Evolutionary conservation across 2,797 vertebrate species (phyloP), one percentile per base, ranked within the genome.

Genomic region (Chelmon rostratus): DNA sequence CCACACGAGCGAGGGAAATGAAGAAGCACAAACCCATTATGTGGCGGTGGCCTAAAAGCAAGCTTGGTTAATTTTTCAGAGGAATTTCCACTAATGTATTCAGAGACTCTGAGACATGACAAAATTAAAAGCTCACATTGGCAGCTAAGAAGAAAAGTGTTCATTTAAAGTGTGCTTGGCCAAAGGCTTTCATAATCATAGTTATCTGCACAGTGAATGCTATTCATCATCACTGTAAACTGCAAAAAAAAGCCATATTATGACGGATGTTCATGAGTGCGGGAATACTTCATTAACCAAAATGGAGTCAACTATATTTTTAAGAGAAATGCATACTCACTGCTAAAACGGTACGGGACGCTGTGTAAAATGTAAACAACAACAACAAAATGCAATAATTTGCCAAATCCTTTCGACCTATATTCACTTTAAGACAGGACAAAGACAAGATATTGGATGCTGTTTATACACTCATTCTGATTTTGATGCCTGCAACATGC

Each of bases 31-130:
- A 81, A 91, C 84, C 90, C 90, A 95, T 95, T 95, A 93, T 81
- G 80, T 81, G 69, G 38, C 56, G 44, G 77, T 63, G 68, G 86
- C 79, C 92, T 91, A 93, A 93, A 93, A 91, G 89, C 88, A 85
- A 84, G 89, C 82, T 83, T 86, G 87, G 87, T 94, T 90, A 74
- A 92, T 94, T 94, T 94, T 94, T 94, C 80, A 93, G 79, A 75
- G 81, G 77, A 85, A 76, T 91, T 90, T 88, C 81, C 57, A 62
- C 88, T 91, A 86, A 93, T 91, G 90, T 86, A 89, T 90, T 92
- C 81, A 83, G 75, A 86, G 86, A 75, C 86, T 78, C 71, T 71
- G 83, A 91, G 92, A 89, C 83, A 87, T 76, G 86, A 83, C 83
- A 90, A 93, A 93, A 91, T 88, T 81, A 88, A 91, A 88, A 85